A percentile compares a stretch with the other conserved stretches of the same genome.
These are phyloP conservation scores for Listronotus bonariensis DNA, from an alignment of 1,140 invertebrate species.

Conservation along the genomic window DNA sequence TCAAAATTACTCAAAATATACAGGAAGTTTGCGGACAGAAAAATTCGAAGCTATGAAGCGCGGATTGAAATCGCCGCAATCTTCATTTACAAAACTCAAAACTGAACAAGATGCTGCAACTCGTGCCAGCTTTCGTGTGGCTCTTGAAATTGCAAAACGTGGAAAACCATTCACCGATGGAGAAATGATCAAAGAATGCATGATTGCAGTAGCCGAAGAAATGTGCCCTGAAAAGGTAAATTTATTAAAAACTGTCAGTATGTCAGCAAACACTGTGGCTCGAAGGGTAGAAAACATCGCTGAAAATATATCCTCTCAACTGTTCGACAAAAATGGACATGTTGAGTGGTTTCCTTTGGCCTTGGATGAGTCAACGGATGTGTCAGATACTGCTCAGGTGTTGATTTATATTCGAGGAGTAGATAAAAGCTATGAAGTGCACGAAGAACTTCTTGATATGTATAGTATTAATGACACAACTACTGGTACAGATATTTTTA, in stretches of 20 bases:
- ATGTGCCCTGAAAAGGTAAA: slow-evolving; percentile 45
- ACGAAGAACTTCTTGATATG: slow-evolving; percentile 49
- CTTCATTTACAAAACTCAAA: slow-evolving; percentile 3
- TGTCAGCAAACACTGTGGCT: slow-evolving; percentile 41
- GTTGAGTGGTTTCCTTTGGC: slow-evolving; percentile 47
- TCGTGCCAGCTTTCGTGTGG: slow-evolving; percentile 43
- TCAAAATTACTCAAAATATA: slow-evolving; percentile 18
- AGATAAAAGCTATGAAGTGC: slow-evolving; percentile 45
- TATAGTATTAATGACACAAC: slow-evolving; percentile 47
- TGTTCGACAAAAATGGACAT: slow-evolving; percentile 13
- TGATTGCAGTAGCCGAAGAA: slow-evolving; percentile 47
- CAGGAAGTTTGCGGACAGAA: slow-evolving; percentile 2
- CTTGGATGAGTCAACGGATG: slow-evolving; percentile 51
- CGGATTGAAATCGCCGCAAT: slow-evolving; percentile 20
- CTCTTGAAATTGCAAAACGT: slow-evolving; percentile 45
- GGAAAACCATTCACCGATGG: slow-evolving; percentile 29
- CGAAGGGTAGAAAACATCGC: neutral
- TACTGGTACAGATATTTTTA: slow-evolving; percentile 45
- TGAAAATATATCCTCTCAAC: neutral
- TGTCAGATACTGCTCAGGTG: slow-evolving; percentile 45
- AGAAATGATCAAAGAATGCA: slow-evolving; percentile 28
- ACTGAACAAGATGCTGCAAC: neutral
- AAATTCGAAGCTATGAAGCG: slow-evolving; percentile 2
- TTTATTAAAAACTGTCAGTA: slow-evolving; percentile 38
- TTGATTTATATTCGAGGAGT: slow-evolving; percentile 48